Base-by-base conservation (phyloP, 2,797 vertebrate genomes). In the Gymnoscopelus microlampas region DNA sequence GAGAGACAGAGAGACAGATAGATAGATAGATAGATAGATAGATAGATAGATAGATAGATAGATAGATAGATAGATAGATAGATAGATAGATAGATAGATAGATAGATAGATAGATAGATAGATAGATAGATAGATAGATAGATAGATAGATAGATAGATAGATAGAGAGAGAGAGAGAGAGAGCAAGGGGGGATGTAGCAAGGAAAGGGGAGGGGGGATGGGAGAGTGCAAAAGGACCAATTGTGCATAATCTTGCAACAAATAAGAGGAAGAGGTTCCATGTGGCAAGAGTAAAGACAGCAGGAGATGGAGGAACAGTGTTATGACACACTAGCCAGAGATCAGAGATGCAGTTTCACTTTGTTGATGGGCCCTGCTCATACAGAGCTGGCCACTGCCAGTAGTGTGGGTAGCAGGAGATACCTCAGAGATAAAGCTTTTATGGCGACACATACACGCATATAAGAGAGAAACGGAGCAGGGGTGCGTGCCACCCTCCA, bases 371-470 rank as follows among this genome's bases (percentile, higher is more conserved):
- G 72, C 70, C 12, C 4, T 14, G 70, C 65, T 76, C 49, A 39
- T 65, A 60, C 63, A 73, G 73, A 81, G 73, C 62, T 29, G 62
- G 68, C 62, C 54, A 24, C 59, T 60, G 66, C 68, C 76, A 39
- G 71, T 51, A 66, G 70, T 69, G 77, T 79, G 68, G 62, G 55
- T 26, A 61, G 76, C 54, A 64, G 74, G 24, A 59, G 67, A 60
- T 61, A 62, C 71, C 72, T 77, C 49, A 56, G 24, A 11, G 44
- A 63, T 57, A 61, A 76, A 57, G 74, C 56, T 66, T 35, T 65
- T 15, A 66, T 59, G 68, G 62, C 66, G 50, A 66, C 68, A 70
- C 53, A 54, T 19, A 24, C 8, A 7, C 19, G 1, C 19, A 19
- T 19, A 13, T 8, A 7, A 23, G 13, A 19, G 53, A 19, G 53